Base-by-base conservation (phyloP, 2,888 invertebrate species). In the Harpalus rubripes region DNA sequence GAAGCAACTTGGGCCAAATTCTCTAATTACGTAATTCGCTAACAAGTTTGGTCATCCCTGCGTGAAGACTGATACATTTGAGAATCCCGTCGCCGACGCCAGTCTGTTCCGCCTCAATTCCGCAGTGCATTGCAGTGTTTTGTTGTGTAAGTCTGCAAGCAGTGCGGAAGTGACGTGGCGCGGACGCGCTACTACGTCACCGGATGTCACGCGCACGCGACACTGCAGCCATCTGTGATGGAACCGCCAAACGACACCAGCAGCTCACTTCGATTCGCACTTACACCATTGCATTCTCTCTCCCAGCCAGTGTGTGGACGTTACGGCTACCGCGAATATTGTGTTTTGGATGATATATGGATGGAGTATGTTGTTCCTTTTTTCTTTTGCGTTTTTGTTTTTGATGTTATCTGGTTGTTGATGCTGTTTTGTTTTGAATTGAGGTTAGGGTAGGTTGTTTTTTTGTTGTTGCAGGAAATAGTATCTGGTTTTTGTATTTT, bases 91-190 rank as follows among this genome's bases (percentile, higher is more conserved):
- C 68, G 39, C 68, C 68, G 10, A 1, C 22, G 18, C 44, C 44
- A 44, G 93, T 93, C 92, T 92, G 93, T 93, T 93, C 94, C 93
- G 92, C 95, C 93, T 96, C 97, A 97, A 97, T 97, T 96, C 97
- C 97, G 96, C 96, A 96, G 97, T 96, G 97, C 96, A 97, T 96
- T 97, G 97, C 96, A 97, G 96, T 96, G 95, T 95, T 93, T 85
- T 91, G 91, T 90, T 91, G 91, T 91, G 93, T 93, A 74, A 90
- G 93, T 94, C 96, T 96, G 97, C 96, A 96, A 96, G 96, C 96
- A 96, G 95, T 95, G 96, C 96, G 96, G 96, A 95, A 96, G 95
- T 96, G 97, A 96, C 95, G 95, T 91, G 93, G 93, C 93, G 92
- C 90, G 88, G 89, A 89, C 89, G 88, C 87, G 68, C 85, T 86